phyloP scores from a whole-genome alignment of 2,113 vertebrate species.

The Bettongia penicillata region DNA sequence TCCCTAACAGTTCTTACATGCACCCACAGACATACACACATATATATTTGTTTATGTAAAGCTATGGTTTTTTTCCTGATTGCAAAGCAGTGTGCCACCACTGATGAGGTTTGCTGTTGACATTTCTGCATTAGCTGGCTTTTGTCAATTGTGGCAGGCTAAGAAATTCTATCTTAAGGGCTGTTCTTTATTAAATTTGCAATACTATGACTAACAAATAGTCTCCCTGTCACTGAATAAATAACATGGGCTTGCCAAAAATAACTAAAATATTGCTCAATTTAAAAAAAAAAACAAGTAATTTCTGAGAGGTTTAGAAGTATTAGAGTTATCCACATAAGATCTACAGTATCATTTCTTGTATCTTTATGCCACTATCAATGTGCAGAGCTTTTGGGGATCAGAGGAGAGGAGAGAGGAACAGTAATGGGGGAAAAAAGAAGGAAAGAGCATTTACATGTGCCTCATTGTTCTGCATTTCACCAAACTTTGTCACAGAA shows the following conservation, averaged over 20 bases:
- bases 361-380: conserved; percentile 72
- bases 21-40: neutral
- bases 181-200: conserved; percentile 89
- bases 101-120: conserved; percentile 85
- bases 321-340: neutral
- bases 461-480: conserved; percentile 66
- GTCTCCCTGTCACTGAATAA: conserved; percentile 85
- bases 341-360: conserved; percentile 35
- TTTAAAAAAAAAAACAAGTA: conserved; percentile 73
- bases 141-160: conserved; percentile 86
- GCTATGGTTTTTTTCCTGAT: conserved; percentile 75
- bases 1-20: neutral
- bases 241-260: conserved; percentile 80
- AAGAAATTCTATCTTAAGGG: conserved; percentile 88
- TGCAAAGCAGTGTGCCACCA: conserved; percentile 79
- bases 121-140: conserved; percentile 87
- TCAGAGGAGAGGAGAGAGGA: neutral
- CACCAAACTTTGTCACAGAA: conserved; percentile 84
- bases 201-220: conserved; percentile 85
- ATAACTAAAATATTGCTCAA: conserved; percentile 84
- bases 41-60: conserved; percentile 81
- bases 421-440: neutral
- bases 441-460: neutral
- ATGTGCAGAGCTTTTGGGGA: conserved; percentile 26
- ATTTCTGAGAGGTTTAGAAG: conserved; percentile 47